Evolutionary conservation across 1,140 invertebrate species (phyloP), one percentile per base, ranked within the genome.

Genomic region (Sitobion miscanthi): DNA sequence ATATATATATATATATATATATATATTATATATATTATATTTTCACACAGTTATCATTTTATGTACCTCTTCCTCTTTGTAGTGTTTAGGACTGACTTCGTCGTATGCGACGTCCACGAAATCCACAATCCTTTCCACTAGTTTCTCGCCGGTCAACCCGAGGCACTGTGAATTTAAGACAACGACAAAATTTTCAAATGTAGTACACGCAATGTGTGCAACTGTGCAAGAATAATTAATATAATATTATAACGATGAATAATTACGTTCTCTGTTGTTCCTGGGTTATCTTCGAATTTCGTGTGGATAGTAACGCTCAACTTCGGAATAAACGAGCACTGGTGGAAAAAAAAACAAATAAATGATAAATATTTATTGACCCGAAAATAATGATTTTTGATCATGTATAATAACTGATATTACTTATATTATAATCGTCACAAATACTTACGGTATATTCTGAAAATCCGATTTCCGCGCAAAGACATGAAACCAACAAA

Each of bases 271-370:
- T 98, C 98, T 94, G 96, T 97, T 45, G 96, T 96, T 77, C 98
- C 98, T 96, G 97, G 97, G 95, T 99, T 98, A 95, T 99, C 96
- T 95, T 99, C 98, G 96, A 98, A 99, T 95, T 97, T 96, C 42
- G 98, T 99, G 95, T 98, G 97, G 94, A 99, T 99, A 89, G 97
- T 96, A 94, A 99, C 97, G 94, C 96, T 96, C 94, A 99, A 98
- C 94, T 98, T 98, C 94, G 98, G 98, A 94, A 99, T 96, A 94
- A 99, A 98, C 1, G 98, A 99, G 96, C 98, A 99, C 98, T 98
- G 95, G 94, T 97, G 96, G 54, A 94, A 93, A 94, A 94, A 94
- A 93, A 87, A 94, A 82, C 57, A 5, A 62, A 52, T 42, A 42
- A 42, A 42, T 20, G 1, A 45, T 62, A 45, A 90, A 57, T 54